phyloP scores from a whole-genome alignment of 2,113 vertebrate species.

The Aspidoscelis tigris region DNA sequence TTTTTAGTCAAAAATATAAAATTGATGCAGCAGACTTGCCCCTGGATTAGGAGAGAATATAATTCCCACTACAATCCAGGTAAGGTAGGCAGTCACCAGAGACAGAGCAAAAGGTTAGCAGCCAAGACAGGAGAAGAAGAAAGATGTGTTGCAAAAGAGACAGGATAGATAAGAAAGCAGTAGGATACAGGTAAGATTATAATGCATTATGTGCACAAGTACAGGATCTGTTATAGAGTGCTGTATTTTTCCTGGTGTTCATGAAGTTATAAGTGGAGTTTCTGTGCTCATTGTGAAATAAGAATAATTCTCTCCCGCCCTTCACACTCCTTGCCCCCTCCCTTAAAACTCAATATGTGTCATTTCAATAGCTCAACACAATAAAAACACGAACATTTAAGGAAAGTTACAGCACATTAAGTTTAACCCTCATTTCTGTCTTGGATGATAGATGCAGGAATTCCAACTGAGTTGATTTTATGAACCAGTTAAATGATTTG shows the following conservation, averaged over 20 bases:
- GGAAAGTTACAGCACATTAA: conserved; percentile 80
- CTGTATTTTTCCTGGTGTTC: conserved; percentile 3
- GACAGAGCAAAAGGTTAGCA: conserved; percentile 19
- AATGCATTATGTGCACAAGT: not conserved
- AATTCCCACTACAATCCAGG: not conserved
- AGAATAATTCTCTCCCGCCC: conserved; percentile 7
- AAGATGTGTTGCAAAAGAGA: conserved; percentile 3
- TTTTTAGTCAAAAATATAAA: no score
- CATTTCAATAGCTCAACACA: conserved; percentile 58
- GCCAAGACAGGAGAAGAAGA: conserved; percentile 1
- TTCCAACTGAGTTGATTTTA: conserved; percentile 80
- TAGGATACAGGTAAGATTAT: not conserved
- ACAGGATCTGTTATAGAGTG: not conserved
- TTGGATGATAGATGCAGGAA: conserved; percentile 81
- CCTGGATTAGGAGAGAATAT: not conserved
- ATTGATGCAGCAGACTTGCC: not conserved
- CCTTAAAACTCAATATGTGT: conserved; percentile 14
- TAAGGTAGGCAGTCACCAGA: not conserved
- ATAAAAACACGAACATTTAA: conserved; percentile 72
- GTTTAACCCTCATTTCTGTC: conserved; percentile 81
- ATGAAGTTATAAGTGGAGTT: conserved; percentile 13
- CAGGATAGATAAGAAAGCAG: not conserved
- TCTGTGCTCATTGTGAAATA: conserved; percentile 3
- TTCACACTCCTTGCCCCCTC: no score
- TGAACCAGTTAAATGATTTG: conserved; percentile 83